Conservation (phyloP, 2,113 vertebrate genomes). For the Bothrops jararaca region DNA sequence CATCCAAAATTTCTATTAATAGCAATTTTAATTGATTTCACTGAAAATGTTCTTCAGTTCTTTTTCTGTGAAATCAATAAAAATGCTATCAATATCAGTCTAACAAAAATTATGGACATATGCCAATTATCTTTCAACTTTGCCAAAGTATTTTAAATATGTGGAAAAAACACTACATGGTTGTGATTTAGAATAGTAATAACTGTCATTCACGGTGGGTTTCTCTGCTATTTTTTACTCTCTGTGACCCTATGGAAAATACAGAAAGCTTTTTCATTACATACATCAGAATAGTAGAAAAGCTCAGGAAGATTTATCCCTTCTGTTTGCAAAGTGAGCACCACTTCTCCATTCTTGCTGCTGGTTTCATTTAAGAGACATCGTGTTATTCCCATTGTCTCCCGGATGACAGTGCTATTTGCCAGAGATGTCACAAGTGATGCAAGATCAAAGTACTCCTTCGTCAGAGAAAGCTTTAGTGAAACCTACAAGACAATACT, state of each 20-base stretch:
- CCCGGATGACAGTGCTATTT: conserved; percentile 76
- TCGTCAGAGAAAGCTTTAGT: conserved; percentile 78
- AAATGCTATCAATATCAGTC: not conserved
- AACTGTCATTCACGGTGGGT: not conserved
- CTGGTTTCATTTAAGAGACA: conserved; percentile 85
- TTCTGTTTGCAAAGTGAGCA: conserved; percentile 81
- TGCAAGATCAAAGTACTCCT: conserved; percentile 87
- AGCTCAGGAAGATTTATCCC: conserved; percentile 92
- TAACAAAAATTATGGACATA: not conserved
- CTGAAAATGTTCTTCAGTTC: not conserved
- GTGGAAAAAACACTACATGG: not conserved
- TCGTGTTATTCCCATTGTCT: conserved; percentile 85
- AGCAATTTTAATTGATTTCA: not conserved
- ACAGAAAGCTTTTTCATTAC: not conserved
- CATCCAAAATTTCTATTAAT: not conserved
- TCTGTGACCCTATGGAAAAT: not conserved
- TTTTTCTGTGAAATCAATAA: not conserved
- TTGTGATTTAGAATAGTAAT: not conserved
- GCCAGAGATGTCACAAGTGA: conserved; percentile 79
- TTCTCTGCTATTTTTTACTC: not conserved
- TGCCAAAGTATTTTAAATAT: not conserved
- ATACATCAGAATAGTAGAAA: conserved; percentile 82
- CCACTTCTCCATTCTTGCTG: conserved; percentile 70
- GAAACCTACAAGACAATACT: conserved; percentile 72
- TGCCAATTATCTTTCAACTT: not conserved